Percentiles rank a stretch among this genome's conserved stretches.
Conservation (phyloP, 2,797 vertebrate genomes). For the Darevskia nairensis region DNA sequence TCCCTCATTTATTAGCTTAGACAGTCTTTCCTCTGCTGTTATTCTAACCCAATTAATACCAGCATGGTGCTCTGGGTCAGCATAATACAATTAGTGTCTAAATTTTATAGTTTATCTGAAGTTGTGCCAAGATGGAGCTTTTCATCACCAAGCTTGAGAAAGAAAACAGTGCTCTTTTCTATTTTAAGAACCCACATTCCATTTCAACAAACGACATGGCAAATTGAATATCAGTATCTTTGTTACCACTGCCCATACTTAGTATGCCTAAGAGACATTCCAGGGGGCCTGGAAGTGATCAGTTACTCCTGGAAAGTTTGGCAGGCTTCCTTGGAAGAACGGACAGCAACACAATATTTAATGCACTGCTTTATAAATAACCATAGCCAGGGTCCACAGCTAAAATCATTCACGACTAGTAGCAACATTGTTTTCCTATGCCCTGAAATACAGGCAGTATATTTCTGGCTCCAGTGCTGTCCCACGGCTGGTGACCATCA, state of each 20-base stretch:
- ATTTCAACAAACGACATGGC: not conserved
- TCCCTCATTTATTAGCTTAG: slow-evolving; percentile 58
- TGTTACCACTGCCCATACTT: fast-evolving
- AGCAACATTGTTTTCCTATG: not conserved
- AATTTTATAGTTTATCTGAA: slow-evolving; percentile 46
- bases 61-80: slow-evolving; percentile 42
- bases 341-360: not conserved
- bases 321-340: not conserved
- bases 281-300: not conserved
- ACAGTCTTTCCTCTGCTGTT: slow-evolving; percentile 56
- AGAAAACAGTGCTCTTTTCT: not conserved
- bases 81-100: slow-evolving; percentile 52
- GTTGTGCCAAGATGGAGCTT: slow-evolving; percentile 21
- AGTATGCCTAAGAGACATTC: not conserved
- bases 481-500: too few relatives aligned
- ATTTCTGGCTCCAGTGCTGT: too few relatives aligned
- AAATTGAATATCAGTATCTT: fast-evolving
- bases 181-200: fast-evolving
- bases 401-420: not conserved
- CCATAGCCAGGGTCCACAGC: fast-evolving
- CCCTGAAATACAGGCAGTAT: too few relatives aligned
- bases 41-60: slow-evolving; percentile 59
- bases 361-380: not conserved
- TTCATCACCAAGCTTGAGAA: not conserved
- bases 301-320: fast-evolving